Conservation (phyloP, 2,113 vertebrate species). For the Cheirogaleus medius region DNA sequence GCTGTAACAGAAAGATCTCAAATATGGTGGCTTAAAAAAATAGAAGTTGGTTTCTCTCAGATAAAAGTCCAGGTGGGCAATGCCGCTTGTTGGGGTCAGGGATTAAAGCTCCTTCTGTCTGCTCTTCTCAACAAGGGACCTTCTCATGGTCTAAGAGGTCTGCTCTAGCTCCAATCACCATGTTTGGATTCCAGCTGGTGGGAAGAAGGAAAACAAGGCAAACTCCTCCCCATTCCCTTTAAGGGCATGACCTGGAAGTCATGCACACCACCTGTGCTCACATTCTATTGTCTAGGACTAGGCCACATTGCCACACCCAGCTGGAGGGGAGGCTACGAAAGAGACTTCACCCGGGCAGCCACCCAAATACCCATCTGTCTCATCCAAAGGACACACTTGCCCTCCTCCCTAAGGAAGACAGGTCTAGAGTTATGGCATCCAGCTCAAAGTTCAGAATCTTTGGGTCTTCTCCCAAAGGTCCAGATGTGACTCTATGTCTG, state of each 20-base stretch:
- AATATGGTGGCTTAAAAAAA: neutral
- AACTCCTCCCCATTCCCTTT: neutral
- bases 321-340: neutral
- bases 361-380: neutral
- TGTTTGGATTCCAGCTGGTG: neutral
- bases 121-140: neutral
- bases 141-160: neutral
- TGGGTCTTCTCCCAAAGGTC: neutral
- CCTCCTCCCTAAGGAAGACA: neutral
- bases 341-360: neutral
- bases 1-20: neutral
- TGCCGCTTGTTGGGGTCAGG: neutral
- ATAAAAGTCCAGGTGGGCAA: neutral
- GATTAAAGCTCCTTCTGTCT: neutral
- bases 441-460: neutral
- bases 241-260: neutral
- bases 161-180: neutral
- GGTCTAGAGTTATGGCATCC: neutral
- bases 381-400: neutral
- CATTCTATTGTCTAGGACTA: neutral
- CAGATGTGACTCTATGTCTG: neutral
- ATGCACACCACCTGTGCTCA: neutral
- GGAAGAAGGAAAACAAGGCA: neutral
- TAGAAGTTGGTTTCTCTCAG: neutral
- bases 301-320: neutral